Base-by-base conservation (phyloP, 37 sponge, comb jelly and placozoan species). In the Beroe forskalii region DNA sequence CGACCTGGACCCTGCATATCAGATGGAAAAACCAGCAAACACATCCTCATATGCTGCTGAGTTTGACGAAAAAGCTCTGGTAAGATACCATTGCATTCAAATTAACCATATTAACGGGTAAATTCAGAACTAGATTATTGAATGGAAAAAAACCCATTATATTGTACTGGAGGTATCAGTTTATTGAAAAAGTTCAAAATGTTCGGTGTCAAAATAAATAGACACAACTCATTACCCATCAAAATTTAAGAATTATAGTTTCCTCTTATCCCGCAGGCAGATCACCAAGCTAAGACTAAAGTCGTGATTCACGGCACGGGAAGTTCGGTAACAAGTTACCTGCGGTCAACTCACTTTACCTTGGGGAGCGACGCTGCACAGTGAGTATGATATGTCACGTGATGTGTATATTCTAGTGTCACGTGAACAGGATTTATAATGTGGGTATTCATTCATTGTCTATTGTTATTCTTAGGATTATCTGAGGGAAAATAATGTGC, bases 251-350 rank as follows among this genome's bases (percentile, higher is more conserved):
- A 80, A 44, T 23, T 14, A 17, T 8, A 48, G 48, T 30, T 48
- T 80, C 24, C 12, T 48, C 55, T 17, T 6, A 17, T 48, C 12
- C 38, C 8, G 20, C 86, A 80, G 86, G 55, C 23, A 42, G 40
- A 23, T 9, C 86, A 80, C 42, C 86, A 80, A 43, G 86, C 44
- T 1, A 44, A 41, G 86, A 80, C 28, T 48, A 80, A 80, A 43
- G 86, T 80, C 1, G 8, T 44, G n/a, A 80, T 80, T 27, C 55
- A 80, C 55, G 86, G 86, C 22, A 20, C 55, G n/a, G 86, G 86
- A 41, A 80, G 35, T 41, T 27, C 55, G 1, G n/a, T 44, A 1
- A 80, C 86, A 9, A 80, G 42, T 2, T 80, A 80, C 22, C 55
- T 80, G 4, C 14, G 86, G 27, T 43, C 55, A 20, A 80, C 86